Evolutionary conservation across 1,140 invertebrate genomes (phyloP).

Genomic region (Anoplophora glabripennis): DNA sequence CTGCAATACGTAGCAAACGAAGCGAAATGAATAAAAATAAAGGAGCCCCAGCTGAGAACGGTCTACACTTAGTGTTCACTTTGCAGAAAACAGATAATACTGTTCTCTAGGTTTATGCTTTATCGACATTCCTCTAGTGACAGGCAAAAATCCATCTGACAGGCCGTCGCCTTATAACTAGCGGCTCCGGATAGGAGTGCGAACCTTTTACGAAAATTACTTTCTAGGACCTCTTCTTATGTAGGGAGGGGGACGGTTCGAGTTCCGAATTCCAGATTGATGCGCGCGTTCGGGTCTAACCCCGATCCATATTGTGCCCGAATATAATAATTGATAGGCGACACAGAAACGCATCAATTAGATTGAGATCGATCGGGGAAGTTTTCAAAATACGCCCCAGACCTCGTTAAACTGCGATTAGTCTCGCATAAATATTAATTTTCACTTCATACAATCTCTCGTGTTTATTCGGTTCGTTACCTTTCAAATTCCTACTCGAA

Average conservation of each 20-base stretch:
- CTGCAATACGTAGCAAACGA: constrained; percentile 3
- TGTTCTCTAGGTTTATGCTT: constrained; percentile 31
- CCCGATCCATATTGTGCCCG: constrained; percentile 5
- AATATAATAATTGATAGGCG: background rate
- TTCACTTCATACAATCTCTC: no score
- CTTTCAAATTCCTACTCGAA: no score
- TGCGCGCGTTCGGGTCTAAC: constrained; percentile 14
- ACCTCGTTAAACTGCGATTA: no score
- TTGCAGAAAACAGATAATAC: constrained; percentile 35
- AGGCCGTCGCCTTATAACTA: constrained; percentile 31
- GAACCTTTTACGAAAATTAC: constrained; percentile 35
- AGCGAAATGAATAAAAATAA: constrained; percentile 22
- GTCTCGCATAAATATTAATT: no score
- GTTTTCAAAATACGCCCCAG: no score
- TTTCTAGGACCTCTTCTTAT: constrained; percentile 23
- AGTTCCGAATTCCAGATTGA: constrained; percentile 17
- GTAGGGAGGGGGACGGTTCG: constrained; percentile 14
- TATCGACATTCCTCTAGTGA: constrained; percentile 31
- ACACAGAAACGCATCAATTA: background rate
- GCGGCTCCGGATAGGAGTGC: constrained; percentile 21
- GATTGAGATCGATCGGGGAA: no score
- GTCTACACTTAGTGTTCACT: constrained; percentile 30
- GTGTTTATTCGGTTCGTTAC: no score
- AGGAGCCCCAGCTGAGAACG: constrained; percentile 15
- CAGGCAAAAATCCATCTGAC: constrained; percentile 31